Conservation (phyloP, 2,797 vertebrate genomes). For the Artibeus lituratus region DNA sequence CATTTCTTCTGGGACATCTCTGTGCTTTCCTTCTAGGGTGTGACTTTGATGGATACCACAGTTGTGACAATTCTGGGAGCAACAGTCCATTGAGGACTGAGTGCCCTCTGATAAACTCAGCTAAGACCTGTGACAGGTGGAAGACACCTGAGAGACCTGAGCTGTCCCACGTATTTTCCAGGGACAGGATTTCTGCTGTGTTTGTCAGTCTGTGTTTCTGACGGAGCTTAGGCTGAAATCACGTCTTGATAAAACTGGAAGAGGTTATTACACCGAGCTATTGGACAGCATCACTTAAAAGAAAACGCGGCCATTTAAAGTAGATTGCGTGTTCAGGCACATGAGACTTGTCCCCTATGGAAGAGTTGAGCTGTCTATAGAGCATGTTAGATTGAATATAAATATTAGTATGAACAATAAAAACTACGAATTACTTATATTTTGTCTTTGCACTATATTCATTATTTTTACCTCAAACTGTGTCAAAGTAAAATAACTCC, state of each 20-base stretch:
- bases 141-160: not conserved
- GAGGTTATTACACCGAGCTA: not conserved
- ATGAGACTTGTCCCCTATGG: not conserved
- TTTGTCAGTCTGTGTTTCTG: not conserved
- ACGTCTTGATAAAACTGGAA: not conserved
- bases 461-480: not conserved
- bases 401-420: not conserved
- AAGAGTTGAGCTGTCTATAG: not conserved
- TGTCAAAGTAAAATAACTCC: not conserved
- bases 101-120: not conserved
- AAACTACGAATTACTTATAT: not conserved
- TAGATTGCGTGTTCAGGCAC: not conserved
- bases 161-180: not conserved
- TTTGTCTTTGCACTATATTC: not conserved
- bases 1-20: not conserved
- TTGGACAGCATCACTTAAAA: not conserved
- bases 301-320: not conserved
- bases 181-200: not conserved
- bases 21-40: not conserved
- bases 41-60: constrained; percentile 30
- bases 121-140: not conserved
- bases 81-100: not conserved
- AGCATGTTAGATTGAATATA: not conserved
- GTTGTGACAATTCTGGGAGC: not conserved
- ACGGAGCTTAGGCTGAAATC: not conserved